Evolutionary conservation across 2,797 vertebrate species (phyloP), one percentile per base, ranked within the genome.

Genomic region (Pseudochirops cupreus): DNA sequence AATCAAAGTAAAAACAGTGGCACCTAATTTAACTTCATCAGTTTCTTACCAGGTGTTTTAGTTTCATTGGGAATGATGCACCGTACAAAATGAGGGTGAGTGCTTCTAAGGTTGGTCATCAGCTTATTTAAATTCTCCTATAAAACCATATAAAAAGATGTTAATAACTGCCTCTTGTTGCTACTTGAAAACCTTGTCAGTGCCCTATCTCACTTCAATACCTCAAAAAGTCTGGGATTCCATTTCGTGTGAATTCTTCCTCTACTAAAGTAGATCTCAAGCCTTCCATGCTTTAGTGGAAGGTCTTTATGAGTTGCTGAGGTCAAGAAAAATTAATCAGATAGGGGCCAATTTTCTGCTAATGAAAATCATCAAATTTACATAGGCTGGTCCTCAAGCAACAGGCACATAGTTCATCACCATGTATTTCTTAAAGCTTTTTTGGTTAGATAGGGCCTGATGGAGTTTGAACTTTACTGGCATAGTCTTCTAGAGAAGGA

Each of bases 41-140:
- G 53, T 91, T 58, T 94, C 98, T 98, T 98, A 99, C 99, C 99
- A n/a, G 99, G 99, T 57, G 99, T 99, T 96, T 99, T 99, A 5
- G 98, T 98, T 98, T 99, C 99, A 96, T 99, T 99, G 58, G 99
- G 99, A 96, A 99, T 99, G 94, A 99, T 94, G 59, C 99, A 99
- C 0, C 99, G 98, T 90, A 99, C 99, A 98, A 99, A 99, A 93
- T 99, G 99, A 31, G 99, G 99, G 87, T 99, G 99, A 90, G 99
- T 99, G 94, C 98, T 99, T 95, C 95, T 98, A 93, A 99, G 95
- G 52, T 99, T 99, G 95, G 97, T 97, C 99, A 99, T 99, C 96
- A 99, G 98, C 97, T 99, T 99, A 97, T 99, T 99, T 96, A 99
- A 93, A 97, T 99, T 99, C 97, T 99, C 99, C 99, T 99, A 74